A percentile compares a stretch with the other conserved stretches of the same genome.
These are phyloP conservation scores for Embidobia sp. DNA, from an alignment of 2,888 invertebrate genomes.

Conservation along the genomic window DNA sequence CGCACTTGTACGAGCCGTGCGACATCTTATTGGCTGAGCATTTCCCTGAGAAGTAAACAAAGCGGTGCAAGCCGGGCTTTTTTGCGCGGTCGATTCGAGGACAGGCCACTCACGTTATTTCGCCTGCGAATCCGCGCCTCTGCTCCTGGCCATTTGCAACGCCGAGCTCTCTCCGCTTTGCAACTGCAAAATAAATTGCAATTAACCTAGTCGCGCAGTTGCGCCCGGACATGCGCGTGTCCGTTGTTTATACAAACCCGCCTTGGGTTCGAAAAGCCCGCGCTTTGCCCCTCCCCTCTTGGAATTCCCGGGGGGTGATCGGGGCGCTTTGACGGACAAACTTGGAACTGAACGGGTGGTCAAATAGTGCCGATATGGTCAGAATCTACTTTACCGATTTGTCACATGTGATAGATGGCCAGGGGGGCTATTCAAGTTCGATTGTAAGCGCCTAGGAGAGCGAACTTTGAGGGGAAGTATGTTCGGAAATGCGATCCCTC, in stretches of 20 bases:
- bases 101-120: conserved; percentile 11
- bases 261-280: background rate
- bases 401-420: no score
- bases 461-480: no score
- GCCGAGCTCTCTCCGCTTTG: conserved; percentile 7
- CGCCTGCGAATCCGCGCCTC: no score
- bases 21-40: conserved; percentile 15
- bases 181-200: conserved; percentile 15
- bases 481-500: no score
- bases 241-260: conserved; percentile 13
- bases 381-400: no score
- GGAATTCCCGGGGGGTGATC: no score
- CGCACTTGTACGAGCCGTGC: conserved; percentile 68
- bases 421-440: no score
- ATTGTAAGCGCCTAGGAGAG: no score
- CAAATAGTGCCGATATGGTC: no score
- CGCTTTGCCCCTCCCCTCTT: no score
- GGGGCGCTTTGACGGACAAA: no score
- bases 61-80: background rate
- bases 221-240: conserved; percentile 23
- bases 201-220: conserved; percentile 16
- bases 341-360: no score
- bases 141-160: conserved; percentile 46
- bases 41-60: conserved; percentile 11
- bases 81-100: background rate